Base-by-base conservation (phyloP, 2,888 invertebrate genomes). In the Heliconius erato region DNA sequence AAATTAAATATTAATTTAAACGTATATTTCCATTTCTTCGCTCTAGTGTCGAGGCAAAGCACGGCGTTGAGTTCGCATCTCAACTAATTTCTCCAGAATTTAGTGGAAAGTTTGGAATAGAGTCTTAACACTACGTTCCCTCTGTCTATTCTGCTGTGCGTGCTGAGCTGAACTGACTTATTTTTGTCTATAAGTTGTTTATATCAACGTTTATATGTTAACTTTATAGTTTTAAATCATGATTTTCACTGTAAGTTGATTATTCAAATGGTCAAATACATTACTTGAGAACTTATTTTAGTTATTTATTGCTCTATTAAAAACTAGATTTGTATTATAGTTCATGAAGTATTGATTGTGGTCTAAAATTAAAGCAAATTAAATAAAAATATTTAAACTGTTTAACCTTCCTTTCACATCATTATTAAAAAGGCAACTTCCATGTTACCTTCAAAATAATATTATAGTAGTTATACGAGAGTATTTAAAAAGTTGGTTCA, bases 361-460 rank as follows among this genome's bases (percentile, higher is more conserved):
- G 79, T 82, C 82, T 67, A 74, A 82, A 74, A 71, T 78, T 80
- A 44, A 26, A 80, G 68, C 77, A 71, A 85, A 85, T 82, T 76
- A 26, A 72, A 67, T 77, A 81, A 77, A 86, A 84, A 83, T 81
- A 81, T 85, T 84, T 85, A 74, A 84, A 63, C 72, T 78, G 81
- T 83, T 83, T 79, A 84, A 77, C 84, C 82, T 85, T 92, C 90
- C 89, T 90, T 91, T 92, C 90, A 91, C 92, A 90, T 91, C 91
- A 79, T 81, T 80, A 71, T 82, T 82, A 49, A 80, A 44, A 79
- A 7, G 35, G 9, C 35, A 63, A 76, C 59, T 59, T 59, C 68
- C 19, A 80, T 54, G 40, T 69, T 76, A 68, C 32, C n/a, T 76
- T 76, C 63, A 76, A 26, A 16, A 40, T 63, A 26, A 63, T 63